Evolutionary conservation across 2,113 vertebrate species (phyloP).

Genomic region (Paramisgurnus dabryanus): DNA sequence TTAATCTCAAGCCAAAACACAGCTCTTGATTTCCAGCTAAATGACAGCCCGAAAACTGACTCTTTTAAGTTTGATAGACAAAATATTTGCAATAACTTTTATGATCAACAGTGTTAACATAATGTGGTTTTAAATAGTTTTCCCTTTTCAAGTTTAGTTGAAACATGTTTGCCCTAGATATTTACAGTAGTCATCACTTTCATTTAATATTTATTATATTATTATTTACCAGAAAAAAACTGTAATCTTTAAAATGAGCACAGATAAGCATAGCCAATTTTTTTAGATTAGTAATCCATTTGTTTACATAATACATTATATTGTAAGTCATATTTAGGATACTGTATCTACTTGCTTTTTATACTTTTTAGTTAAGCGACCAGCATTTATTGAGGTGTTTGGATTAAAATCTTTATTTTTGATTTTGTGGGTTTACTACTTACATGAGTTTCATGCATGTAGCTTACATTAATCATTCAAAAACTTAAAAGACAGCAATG

Average conservation of each 20-base stretch:
- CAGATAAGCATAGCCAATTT: neutral
- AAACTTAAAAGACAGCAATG: no score
- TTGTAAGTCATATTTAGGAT: neutral
- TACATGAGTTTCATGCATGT: neutral
- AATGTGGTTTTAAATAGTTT: no score
- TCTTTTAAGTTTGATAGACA: neutral
- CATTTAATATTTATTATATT: neutral
- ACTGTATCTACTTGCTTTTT: neutral
- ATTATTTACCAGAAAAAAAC: neutral
- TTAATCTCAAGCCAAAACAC: conserved; percentile 12
- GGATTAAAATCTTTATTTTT: neutral
- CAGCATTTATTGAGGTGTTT: neutral
- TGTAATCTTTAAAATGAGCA: neutral
- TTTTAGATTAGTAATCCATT: neutral
- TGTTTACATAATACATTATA: neutral
- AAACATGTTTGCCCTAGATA: neutral
- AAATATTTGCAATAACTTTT: neutral
- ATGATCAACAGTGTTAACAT: no score
- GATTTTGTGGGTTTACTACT: neutral
- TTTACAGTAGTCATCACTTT: neutral
- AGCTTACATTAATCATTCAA: neutral
- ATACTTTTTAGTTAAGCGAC: neutral
- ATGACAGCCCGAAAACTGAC: neutral
- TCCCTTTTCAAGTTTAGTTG: neutral
- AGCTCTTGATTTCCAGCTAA: conserved; percentile 18